These are phyloP conservation scores for Hormaphis cornu DNA, from an alignment of 1,140 invertebrate species.

Conservation along the genomic window DNA sequence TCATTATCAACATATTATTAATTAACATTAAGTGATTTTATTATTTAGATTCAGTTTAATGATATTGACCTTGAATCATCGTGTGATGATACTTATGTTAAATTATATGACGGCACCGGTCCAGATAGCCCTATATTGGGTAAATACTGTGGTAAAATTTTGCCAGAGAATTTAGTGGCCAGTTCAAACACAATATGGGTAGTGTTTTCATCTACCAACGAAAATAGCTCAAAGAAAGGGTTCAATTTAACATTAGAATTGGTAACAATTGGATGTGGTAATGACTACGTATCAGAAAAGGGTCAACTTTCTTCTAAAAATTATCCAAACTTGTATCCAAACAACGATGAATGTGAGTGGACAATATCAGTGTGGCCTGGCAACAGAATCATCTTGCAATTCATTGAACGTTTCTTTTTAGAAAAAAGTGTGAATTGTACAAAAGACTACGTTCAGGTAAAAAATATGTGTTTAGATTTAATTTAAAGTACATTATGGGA, in stretches of 20 bases:
- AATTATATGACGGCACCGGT: constrained; percentile 32
- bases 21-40: not conserved
- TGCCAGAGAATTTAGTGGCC: constrained; percentile 41
- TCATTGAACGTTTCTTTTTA: constrained; percentile 60
- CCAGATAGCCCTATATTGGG: constrained; percentile 19
- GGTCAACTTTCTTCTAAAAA: constrained; percentile 65
- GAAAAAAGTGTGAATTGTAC: constrained; percentile 61
- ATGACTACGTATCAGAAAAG: constrained; percentile 72
- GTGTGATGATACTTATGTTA: constrained; percentile 33
- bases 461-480: too few species aligned
- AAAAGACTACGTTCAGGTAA: constrained; percentile 73
- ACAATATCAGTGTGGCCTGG: constrained; percentile 55
- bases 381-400: constrained; percentile 59
- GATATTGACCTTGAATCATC: constrained; percentile 36
- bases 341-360: constrained; percentile 63
- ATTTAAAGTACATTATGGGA: too few species aligned
- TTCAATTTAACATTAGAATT: constrained; percentile 46
- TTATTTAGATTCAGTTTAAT: constrained; percentile 18
- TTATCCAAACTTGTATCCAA: constrained; percentile 61
- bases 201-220: not conserved
- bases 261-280: constrained; percentile 47
- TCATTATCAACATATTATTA: too few species aligned
- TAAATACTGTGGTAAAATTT: constrained; percentile 49
- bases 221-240: constrained; percentile 1
- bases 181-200: not conserved